Base-by-base conservation (phyloP, 1,140 invertebrate species). In the Onthophagus taurus region DNA sequence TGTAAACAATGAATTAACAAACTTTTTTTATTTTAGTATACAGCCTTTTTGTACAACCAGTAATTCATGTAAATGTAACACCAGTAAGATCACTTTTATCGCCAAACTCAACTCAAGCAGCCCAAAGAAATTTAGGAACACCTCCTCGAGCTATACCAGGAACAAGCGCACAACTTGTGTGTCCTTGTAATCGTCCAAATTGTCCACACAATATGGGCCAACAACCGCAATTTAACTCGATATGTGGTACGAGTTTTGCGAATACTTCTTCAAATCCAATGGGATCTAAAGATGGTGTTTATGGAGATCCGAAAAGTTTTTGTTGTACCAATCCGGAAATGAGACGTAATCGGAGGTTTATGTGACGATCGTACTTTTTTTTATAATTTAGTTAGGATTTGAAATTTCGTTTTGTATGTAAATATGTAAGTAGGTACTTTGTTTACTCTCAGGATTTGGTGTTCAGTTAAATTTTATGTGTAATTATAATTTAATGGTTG, bases 21-120 rank as follows among this genome's bases (percentile, higher is more conserved):
- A 30, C 47, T 43, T 31, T 41, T 48, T 55, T 38, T 36, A 36
- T 55, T 59, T 30, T 36, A 61, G 59, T 53, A 19, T 61, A 61
- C 39, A 56, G 57, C 1, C 44, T 48, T n/a, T 61, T 55, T 23
- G 51, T 59, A 46, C 59, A 59, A 47, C 59, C 59, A 4, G 43
- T 61, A 23, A 57, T 61, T 5, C 54, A 58, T 34, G 59, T 61
- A 1, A 59, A 58, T 39, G 50, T 61, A 8, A 20, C 26, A 13
- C 26, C 47, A n/a, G 38, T 30, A 8, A 33, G 42, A 16, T 47
- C 46, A 9, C 23, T 48, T 20, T n/a, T 37, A 23, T 21, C 35
- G n/a, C 8, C 14, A 8, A 3, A 4, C 3, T 3, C 31, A 34
- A 18, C 31, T 2, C 13, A 34, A 34, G 31, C 7, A 14, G 16